Conservation (phyloP, 1,140 invertebrate genomes). For the Doryteuthis pealeii region DNA sequence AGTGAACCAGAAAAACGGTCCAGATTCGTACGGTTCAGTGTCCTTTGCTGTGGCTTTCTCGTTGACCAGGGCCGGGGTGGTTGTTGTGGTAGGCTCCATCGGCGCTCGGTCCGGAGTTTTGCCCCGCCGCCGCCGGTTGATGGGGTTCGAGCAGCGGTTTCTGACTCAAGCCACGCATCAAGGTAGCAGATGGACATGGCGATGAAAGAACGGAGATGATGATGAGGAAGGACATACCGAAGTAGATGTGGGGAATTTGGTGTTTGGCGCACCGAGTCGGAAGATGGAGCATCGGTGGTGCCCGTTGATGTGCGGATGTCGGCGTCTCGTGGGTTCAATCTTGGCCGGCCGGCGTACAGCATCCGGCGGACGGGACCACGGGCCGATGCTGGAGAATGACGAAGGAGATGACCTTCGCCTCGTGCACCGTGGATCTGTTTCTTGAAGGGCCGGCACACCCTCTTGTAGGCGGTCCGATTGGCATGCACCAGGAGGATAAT, state of each 20-base stretch:
- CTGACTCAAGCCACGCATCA: conserved; percentile 11
- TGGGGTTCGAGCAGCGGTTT: not conserved
- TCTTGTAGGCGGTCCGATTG: conserved; percentile 44
- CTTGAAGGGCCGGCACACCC: conserved; percentile 43
- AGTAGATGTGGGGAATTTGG: not conserved
- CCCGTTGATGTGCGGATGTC: not conserved
- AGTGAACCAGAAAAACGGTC: conserved; percentile 26
- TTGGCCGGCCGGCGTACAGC: not conserved
- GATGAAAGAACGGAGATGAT: conserved; percentile 12
- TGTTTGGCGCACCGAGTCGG: conserved; percentile 7
- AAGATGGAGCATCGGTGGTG: conserved; percentile 13
- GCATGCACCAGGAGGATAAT: conserved; percentile 41
- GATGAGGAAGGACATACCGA: not conserved
- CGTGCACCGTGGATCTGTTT: conserved; percentile 14
- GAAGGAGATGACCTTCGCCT: conserved; percentile 16
- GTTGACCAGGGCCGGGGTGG: not conserved
- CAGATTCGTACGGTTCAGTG: conserved; percentile 3
- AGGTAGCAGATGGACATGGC: conserved; percentile 21
- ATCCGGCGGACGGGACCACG: conserved; percentile 12
- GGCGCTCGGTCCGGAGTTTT: not conserved
- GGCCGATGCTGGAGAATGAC: not conserved
- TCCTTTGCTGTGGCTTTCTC: not conserved
- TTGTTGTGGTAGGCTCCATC: not conserved
- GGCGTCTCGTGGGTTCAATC: not conserved
- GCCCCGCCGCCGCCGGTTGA: not conserved